A percentile compares a stretch with the other conserved stretches of the same genome.
These are phyloP conservation scores for Eriosoma lanigerum DNA, from an alignment of 1,140 invertebrate genomes.

Conservation along the genomic window DNA sequence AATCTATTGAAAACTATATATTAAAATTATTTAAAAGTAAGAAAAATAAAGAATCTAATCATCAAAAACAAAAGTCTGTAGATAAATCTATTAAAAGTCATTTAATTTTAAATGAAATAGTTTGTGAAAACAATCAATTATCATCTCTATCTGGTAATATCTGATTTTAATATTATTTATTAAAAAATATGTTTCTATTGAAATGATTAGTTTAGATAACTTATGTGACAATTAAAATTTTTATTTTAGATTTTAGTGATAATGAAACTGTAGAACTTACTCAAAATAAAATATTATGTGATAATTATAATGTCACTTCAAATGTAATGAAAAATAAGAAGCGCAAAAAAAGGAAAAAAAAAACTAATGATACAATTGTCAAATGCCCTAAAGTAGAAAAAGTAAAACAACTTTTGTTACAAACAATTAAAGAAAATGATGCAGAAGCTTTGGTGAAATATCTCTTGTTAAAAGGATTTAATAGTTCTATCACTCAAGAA, in stretches of 20 bases:
- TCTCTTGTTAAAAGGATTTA: constrained; percentile 53
- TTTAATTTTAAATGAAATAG: neutral
- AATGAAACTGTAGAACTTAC: neutral
- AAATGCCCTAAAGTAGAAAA: constrained; percentile 54
- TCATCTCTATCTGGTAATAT: neutral
- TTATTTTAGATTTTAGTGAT: constrained; percentile 18
- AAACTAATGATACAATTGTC: constrained; percentile 59
- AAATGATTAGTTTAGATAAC: neutral
- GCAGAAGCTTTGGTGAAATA: constrained; percentile 56
- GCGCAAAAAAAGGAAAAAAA: constrained; percentile 52
- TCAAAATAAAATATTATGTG: constrained; percentile 13
- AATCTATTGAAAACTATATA: constrained; percentile 51
- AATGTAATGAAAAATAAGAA: constrained; percentile 56
- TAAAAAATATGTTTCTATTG: neutral
- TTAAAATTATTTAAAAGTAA: constrained; percentile 54
- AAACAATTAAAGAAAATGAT: constrained; percentile 54
- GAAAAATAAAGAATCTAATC: constrained; percentile 53
- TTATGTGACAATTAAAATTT: neutral
- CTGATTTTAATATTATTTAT: neutral
- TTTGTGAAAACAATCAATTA: neutral
- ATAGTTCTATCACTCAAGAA: constrained; percentile 52
- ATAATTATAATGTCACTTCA: neutral
- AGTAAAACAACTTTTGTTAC: constrained; percentile 53
- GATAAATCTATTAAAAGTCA: constrained; percentile 38
- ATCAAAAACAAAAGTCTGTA: constrained; percentile 42